Percentiles rank a stretch among this genome's conserved stretches.
These are phyloP conservation scores for Batillaria attramentaria DNA, from an alignment of 1,140 invertebrate species.

Conservation along the genomic window DNA sequence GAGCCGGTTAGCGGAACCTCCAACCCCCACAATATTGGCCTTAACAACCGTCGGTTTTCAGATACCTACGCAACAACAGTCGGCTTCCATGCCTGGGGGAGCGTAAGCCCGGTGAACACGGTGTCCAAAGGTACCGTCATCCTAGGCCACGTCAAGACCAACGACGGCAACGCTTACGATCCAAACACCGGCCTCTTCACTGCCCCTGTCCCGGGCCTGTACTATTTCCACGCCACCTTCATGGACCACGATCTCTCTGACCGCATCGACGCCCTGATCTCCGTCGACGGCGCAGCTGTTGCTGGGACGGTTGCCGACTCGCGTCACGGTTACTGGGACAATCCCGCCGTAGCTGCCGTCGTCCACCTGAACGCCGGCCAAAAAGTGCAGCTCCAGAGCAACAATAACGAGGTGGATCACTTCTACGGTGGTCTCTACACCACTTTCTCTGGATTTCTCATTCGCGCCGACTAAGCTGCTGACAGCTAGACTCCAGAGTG, in stretches of 20 bases:
- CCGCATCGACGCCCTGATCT: background rate
- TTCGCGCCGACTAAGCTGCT: background rate
- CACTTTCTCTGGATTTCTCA: background rate
- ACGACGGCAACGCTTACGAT: conserved; percentile 1
- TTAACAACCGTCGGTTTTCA: background rate
- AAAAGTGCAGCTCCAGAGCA: background rate
- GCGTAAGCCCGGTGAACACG: background rate
- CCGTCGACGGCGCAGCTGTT: background rate
- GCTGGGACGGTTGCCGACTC: background rate
- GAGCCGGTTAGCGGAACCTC: background rate
- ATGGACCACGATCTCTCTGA: background rate
- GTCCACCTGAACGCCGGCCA: background rate
- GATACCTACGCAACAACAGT: background rate
- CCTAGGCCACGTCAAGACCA: background rate
- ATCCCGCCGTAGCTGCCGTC: background rate
- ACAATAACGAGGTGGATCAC: background rate
- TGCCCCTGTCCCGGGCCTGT: background rate
- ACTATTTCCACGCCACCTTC: background rate
- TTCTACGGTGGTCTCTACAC: background rate
- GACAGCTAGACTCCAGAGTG: no score
- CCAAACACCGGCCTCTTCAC: background rate
- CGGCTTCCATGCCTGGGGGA: background rate
- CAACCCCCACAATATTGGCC: background rate
- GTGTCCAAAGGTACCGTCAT: background rate
- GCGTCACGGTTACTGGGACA: background rate